Conservation (phyloP, 2,888 invertebrate species). For the Dasysyrphus albostriatus region DNA sequence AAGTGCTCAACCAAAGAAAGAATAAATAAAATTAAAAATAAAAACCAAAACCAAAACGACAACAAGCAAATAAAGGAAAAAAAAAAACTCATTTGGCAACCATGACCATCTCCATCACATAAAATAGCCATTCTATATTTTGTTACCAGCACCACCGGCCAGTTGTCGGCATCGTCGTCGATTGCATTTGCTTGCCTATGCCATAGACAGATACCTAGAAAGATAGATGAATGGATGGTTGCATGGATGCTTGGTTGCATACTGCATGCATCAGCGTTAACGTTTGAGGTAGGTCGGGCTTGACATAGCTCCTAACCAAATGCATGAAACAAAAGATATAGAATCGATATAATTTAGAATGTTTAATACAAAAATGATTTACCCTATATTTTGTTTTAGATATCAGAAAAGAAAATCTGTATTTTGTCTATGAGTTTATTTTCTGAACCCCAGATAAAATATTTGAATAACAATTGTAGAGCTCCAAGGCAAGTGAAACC, state of each 20-base stretch:
- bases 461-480: too few relatives aligned
- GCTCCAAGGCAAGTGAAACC: too few relatives aligned
- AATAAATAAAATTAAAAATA: conserved; percentile 33
- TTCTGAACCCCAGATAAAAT: too few relatives aligned
- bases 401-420: neutral
- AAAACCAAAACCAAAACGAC: conserved; percentile 58
- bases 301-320: conserved; percentile 65
- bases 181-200: conserved; percentile 45
- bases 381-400: neutral
- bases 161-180: neutral
- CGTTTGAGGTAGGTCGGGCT: conserved; percentile 74
- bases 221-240: conserved; percentile 66
- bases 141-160: neutral
- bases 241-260: conserved; percentile 71
- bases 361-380: neutral
- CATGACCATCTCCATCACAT: conserved; percentile 33
- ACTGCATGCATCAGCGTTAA: conserved; percentile 73
- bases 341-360: neutral
- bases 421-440: too few relatives aligned
- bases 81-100: conserved; percentile 24
- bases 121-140: conserved; percentile 33
- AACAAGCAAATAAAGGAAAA: conserved; percentile 51
- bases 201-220: conserved; percentile 42
- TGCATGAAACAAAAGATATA: conserved; percentile 6
- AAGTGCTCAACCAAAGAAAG: conserved; percentile 73